Evolutionary conservation across 2,888 invertebrate species (phyloP).

Genomic region (Fragum fragum): DNA sequence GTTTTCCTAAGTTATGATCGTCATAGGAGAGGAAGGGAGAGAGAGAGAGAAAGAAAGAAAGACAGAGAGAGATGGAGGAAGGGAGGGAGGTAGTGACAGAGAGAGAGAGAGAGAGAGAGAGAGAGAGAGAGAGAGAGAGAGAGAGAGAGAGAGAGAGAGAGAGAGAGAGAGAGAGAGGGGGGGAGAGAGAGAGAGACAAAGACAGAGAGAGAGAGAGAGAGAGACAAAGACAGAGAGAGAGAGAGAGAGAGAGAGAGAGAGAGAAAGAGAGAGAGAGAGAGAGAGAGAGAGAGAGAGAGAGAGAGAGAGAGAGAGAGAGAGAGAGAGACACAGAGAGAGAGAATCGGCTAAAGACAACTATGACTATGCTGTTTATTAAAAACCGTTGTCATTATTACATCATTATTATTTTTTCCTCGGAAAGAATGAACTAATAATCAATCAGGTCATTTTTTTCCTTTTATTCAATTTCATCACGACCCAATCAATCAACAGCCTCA

Average conservation of each 20-base stretch:
- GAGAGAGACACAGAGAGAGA: not conserved
- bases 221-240: too few species aligned
- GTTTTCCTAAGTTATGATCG: too few species aligned
- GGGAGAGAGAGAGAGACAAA: not conserved
- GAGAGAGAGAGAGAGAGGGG: not conserved
- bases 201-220: too few species aligned
- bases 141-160: not conserved
- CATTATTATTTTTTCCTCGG: too few species aligned
- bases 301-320: slow-evolving; percentile 1
- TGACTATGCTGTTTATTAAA: too few species aligned
- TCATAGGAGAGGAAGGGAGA: not conserved
- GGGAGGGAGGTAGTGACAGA: not conserved
- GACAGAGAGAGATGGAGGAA: too few species aligned
- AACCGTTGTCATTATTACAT: too few species aligned
- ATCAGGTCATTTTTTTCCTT: too few species aligned
- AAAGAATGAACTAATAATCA: too few species aligned
- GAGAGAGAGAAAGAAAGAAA: too few species aligned
- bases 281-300: not conserved
- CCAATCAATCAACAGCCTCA: too few species aligned
- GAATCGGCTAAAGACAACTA: not conserved
- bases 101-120: not conserved
- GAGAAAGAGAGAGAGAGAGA: not conserved
- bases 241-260: not conserved
- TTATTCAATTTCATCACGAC: too few species aligned
- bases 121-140: not conserved